Evolutionary conservation across 2,797 vertebrate genomes (phyloP), one percentile per base, ranked within the genome.

Genomic region (Merluccius polli): DNA sequence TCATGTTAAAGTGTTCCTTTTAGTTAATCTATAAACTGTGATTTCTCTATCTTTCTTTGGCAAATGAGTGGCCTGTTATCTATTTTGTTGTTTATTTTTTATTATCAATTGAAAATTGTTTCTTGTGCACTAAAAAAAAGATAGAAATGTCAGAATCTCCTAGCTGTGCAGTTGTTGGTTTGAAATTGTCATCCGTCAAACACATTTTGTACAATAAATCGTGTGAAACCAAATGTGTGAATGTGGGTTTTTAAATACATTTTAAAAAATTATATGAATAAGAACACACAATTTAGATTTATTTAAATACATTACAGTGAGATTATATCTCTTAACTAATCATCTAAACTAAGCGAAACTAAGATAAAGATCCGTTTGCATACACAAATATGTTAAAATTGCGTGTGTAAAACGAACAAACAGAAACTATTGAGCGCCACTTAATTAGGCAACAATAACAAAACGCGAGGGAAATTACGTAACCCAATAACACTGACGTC

Each of bases 31-130:
- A 44, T 77, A 38, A 10, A 10, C 73, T 36, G 11, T 21, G 3
- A 18, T 30, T 30, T 81, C 59, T 29, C 44, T 21, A 48, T 83
- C 84, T 89, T 79, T 85, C 75, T 82, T 84, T 88, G 85, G 87
- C 87, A 87, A 88, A 86, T 77, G 38, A 75, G 73, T 73, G 73
- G 52, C 67, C 29, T 70, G 10, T 70, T 48, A 52, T 18, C 52
- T 73, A 63, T 77, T 86, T 33, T 76, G 16, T n/a, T 41, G 48
- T 38, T 72, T 52, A 76, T 41, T 77, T 78, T 79, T 81, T 76
- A 82, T 72, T 75, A 81, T 81, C 5, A 63, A 65, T 44, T 48
- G 24, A 72, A 76, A 48, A 38, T 75, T 83, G 65, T 81, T 69
- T 79, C 75, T 67, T 84, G 85, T 59, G 52, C n/a, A 59, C 15